A percentile compares a stretch with the other conserved stretches of the same genome.
These are phyloP conservation scores for Erebia epiphron DNA, from an alignment of 2,888 invertebrate species.

Conservation along the genomic window DNA sequence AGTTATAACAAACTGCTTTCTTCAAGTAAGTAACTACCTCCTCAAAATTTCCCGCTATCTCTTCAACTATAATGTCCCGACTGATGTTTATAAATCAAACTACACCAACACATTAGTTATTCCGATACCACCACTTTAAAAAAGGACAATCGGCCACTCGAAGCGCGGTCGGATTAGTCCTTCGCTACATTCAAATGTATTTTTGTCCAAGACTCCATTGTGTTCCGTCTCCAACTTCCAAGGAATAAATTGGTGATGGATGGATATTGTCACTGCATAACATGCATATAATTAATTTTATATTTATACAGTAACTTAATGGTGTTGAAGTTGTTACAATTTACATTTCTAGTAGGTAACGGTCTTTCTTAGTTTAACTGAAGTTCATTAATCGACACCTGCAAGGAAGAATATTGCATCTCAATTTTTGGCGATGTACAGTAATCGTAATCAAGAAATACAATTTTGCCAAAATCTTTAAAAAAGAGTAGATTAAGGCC, in stretches of 20 bases:
- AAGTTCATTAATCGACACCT: neutral
- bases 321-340: neutral
- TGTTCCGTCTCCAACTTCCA: constrained; percentile 19
- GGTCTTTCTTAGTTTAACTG: neutral
- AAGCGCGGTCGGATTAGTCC: constrained; percentile 71
- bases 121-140: constrained; percentile 57
- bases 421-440: too few species aligned
- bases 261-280: constrained; percentile 27
- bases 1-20: neutral
- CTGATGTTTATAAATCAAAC: constrained; percentile 60
- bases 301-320: constrained; percentile 10
- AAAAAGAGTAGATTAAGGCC: too few species aligned
- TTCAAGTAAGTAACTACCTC: neutral
- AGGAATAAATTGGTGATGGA: constrained; percentile 31
- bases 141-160: constrained; percentile 60
- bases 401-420: too few species aligned
- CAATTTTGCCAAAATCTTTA: too few species aligned
- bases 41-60: neutral
- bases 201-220: constrained; percentile 40
- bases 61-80: constrained; percentile 39
- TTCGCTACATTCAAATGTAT: constrained; percentile 64
- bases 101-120: constrained; percentile 64
- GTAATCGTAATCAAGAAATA: too few species aligned
- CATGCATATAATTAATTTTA: constrained; percentile 22
- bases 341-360: constrained; percentile 9